A percentile compares a stretch with the other conserved stretches of the same genome.
phyloP scores from a whole-genome alignment of 2,797 vertebrate genomes.

The Malacoraja senta region DNA sequence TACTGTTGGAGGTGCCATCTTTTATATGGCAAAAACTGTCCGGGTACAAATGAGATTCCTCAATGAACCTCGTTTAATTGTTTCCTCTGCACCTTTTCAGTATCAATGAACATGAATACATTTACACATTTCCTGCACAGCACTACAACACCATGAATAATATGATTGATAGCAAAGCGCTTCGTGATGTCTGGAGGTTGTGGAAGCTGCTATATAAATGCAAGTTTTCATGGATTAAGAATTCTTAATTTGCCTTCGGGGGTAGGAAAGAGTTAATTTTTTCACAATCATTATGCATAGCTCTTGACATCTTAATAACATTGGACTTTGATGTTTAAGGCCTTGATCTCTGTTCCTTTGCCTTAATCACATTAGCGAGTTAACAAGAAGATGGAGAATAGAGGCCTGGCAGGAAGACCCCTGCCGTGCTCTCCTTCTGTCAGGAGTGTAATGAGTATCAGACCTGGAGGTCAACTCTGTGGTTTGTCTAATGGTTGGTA shows the following conservation, averaged over 20 bases:
- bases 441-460: conserved; percentile 64
- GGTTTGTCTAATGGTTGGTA: conserved; percentile 57
- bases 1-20: background rate
- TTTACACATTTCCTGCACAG: background rate
- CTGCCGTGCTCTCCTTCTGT: conserved; percentile 63
- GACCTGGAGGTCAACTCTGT: conserved; percentile 48
- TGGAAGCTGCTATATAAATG: background rate
- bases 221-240: background rate
- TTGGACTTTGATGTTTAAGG: conserved; percentile 68
- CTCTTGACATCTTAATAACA: conserved; percentile 45
- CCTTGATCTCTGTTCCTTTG: conserved; percentile 63
- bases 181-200: background rate
- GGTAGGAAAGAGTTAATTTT: background rate
- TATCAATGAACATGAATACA: background rate
- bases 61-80: background rate
- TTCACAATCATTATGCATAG: background rate
- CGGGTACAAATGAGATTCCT: background rate
- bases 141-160: background rate
- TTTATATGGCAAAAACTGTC: background rate
- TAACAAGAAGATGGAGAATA: conserved; percentile 67
- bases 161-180: background rate
- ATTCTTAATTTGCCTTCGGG: too few species aligned
- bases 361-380: conserved; percentile 67
- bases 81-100: background rate
- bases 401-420: conserved; percentile 61